Evolutionary conservation across 2,113 vertebrate species (phyloP).

Genomic region (sheep (Ovis aries)): ARS-UI_Ramb_v3.0 NC_056056.1:215812001-215812500

Average conservation of each 20-base stretch:
- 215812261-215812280: accelerated
- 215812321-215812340: too few species aligned
- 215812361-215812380: neutral
- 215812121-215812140: neutral
- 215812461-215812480: neutral
- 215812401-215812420: neutral
- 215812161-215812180: neutral
- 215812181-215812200: neutral
- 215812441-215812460: accelerated
- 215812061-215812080: neutral
- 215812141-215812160: neutral
- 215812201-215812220: accelerated
- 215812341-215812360: neutral
- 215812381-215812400: neutral
- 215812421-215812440: neutral
- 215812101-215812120: neutral
- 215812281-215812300: neutral
- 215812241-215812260: neutral
- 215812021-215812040: neutral
- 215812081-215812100: neutral
- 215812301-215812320: too few species aligned
- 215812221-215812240: neutral
- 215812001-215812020: neutral
- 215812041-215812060: neutral
- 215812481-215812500: neutral